These are phyloP conservation scores for Lasioglossum villosulum DNA, from an alignment of 2,888 invertebrate genomes.

Conservation along the genomic window DNA sequence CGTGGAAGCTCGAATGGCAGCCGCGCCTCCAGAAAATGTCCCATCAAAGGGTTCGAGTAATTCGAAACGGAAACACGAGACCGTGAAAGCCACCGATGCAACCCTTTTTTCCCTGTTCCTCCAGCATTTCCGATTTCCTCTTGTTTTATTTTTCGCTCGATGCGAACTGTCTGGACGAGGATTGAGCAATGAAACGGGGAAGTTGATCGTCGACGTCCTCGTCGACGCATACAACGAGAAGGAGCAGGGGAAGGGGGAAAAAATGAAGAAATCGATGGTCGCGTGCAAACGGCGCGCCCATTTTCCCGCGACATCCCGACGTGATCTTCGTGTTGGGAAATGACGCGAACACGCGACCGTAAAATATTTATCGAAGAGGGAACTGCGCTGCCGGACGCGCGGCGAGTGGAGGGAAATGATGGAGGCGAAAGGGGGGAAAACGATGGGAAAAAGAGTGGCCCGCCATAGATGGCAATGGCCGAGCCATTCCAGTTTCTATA, in stretches of 20 bases:
- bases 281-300: constrained; percentile 55
- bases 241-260: neutral
- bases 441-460: neutral
- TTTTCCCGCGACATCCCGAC: constrained; percentile 34
- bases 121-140: neutral
- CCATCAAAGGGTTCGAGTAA: neutral
- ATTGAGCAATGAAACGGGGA: constrained; percentile 39
- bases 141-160: constrained; percentile 14
- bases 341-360: constrained; percentile 52
- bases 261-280: constrained; percentile 57
- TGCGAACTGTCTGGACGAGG: constrained; percentile 21
- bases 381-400: neutral
- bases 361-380: constrained; percentile 52
- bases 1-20: neutral
- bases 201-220: constrained; percentile 28
- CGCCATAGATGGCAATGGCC: neutral
- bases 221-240: neutral
- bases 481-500: neutral
- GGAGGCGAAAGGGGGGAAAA: neutral
- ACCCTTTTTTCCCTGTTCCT: neutral
- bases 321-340: constrained; percentile 45
- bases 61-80: neutral
- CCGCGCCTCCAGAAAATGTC: neutral
- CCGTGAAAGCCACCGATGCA: neutral
- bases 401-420: neutral